Evolutionary conservation across 2,888 invertebrate genomes (phyloP).

Genomic region (Xanthia icteritia): DNA sequence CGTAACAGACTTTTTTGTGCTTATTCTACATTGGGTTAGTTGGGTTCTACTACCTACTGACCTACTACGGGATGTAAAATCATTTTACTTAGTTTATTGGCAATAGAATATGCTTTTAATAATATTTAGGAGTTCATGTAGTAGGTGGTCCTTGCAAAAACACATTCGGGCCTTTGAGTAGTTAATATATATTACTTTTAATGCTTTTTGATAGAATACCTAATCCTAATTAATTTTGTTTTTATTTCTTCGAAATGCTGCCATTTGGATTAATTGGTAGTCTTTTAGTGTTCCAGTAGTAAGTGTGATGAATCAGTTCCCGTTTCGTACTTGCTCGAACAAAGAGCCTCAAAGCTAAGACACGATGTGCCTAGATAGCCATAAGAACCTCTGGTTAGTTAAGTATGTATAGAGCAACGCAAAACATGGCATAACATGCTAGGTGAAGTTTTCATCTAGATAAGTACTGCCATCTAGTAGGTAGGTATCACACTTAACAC

Average conservation of each 20-base stretch:
- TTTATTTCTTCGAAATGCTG: background rate
- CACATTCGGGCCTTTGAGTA: background rate
- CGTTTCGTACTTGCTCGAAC: no score
- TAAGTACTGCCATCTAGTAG: constrained; percentile 41
- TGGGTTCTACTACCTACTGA: background rate
- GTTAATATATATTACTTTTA: background rate
- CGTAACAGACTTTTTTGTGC: background rate
- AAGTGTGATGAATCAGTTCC: background rate
- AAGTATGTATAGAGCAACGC: background rate
- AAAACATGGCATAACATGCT: background rate
- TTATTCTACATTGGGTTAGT: background rate
- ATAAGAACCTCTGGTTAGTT: background rate
- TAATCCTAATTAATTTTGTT: no score
- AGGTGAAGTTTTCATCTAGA: background rate
- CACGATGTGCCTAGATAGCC: background rate
- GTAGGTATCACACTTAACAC: background rate
- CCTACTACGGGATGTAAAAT: background rate
- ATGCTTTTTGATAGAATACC: no score
- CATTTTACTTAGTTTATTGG: background rate
- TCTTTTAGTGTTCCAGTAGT: background rate
- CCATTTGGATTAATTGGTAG: background rate
- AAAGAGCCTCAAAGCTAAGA: background rate
- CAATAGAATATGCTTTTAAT: background rate
- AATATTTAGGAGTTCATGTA: background rate
- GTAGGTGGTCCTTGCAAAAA: background rate